These are phyloP conservation scores for Steatornis caripensis DNA, from an alignment of 2,113 vertebrate genomes.

Conservation along the genomic window DNA sequence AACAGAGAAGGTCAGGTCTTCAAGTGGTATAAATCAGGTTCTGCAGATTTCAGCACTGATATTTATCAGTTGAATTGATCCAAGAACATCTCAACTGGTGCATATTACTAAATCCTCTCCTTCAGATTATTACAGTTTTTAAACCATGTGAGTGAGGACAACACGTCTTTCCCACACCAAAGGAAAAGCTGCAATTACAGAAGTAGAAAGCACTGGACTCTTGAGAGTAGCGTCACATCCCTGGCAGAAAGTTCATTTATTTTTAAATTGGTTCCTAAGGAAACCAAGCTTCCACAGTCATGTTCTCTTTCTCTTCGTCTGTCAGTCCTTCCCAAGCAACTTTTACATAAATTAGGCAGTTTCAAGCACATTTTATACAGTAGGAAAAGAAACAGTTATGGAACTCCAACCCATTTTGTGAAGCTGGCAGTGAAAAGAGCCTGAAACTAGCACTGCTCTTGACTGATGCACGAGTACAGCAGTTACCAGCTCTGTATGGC, in stretches of 20 bases:
- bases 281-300: slow-evolving; percentile 5
- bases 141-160: background rate
- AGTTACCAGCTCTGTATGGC: background rate
- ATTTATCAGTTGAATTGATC: background rate
- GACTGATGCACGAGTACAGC: background rate
- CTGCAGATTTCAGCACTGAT: background rate
- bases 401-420: background rate
- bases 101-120: background rate
- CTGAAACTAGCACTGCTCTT: background rate
- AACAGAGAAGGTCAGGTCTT: background rate
- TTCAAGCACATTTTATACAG: background rate
- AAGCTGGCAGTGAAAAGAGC: background rate
- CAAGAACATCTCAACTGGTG: background rate
- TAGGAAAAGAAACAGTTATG: background rate
- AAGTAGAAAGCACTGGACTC: background rate
- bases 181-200: background rate
- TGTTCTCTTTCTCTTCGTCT: background rate
- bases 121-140: background rate
- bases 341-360: background rate
- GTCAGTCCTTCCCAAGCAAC: slow-evolving; percentile 10
- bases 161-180: background rate
- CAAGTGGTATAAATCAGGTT: background rate
- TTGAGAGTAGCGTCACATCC: background rate
- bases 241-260: background rate
- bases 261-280: slow-evolving; percentile 41